Conservation (phyloP, 2,888 invertebrate genomes). For the Drosophila borealis region DNA sequence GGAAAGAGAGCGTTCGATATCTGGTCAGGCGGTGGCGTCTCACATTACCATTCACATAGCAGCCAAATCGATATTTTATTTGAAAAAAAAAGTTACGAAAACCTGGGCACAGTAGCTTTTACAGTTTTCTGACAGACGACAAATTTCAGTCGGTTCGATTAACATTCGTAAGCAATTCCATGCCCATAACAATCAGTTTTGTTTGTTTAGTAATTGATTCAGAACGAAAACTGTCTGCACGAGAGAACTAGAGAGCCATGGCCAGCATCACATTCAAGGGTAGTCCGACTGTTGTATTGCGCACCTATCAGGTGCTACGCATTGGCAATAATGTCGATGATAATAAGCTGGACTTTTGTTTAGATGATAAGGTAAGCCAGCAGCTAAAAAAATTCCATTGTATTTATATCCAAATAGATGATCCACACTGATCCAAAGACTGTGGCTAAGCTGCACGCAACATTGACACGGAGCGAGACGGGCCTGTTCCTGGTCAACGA, state of each 20-base stretch:
- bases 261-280: slow-evolving; percentile 46
- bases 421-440: slow-evolving; percentile 5
- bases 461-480: slow-evolving; percentile 42
- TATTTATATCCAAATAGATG: no score
- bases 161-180: slow-evolving; percentile 1
- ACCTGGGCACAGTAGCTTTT: background rate
- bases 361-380: slow-evolving; percentile 38
- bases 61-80: no score
- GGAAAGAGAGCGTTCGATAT: no score
- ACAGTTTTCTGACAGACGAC: background rate
- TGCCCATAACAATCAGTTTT: slow-evolving; percentile 7
- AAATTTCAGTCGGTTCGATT: slow-evolving; percentile 1
- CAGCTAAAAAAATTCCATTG: background rate
- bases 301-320: slow-evolving; percentile 47
- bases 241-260: slow-evolving; percentile 23
- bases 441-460: slow-evolving; percentile 41
- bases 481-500: slow-evolving; percentile 48
- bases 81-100: no score
- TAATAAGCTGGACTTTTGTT: slow-evolving; percentile 30
- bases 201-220: slow-evolving; percentile 11
- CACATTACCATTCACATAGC: no score
- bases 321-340: slow-evolving; percentile 41
- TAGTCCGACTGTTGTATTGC: slow-evolving; percentile 39
- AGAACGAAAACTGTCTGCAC: slow-evolving; percentile 7
- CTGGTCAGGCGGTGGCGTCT: no score